These are phyloP conservation scores for Rugalucina vietnamica DNA, from an alignment of 2,888 invertebrate species.

Conservation along the genomic window DNA sequence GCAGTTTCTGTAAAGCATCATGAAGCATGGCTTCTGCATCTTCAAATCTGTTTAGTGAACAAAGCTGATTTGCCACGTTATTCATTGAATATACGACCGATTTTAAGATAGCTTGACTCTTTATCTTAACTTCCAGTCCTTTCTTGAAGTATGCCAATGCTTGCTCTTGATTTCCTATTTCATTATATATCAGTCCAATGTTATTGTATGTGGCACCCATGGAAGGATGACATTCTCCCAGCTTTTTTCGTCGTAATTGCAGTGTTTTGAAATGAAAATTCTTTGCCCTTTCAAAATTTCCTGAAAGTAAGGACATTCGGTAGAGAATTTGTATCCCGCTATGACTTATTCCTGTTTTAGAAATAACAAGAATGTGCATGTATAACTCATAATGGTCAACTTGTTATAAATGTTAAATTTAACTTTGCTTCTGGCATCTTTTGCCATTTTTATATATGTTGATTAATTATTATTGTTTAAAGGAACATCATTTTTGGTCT, in stretches of 20 bases:
- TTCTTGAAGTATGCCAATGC: slow-evolving; percentile 61
- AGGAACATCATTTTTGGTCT: too few relatives aligned
- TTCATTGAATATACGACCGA: slow-evolving; percentile 61
- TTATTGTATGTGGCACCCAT: slow-evolving; percentile 66
- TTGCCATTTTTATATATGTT: too few relatives aligned
- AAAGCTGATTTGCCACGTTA: slow-evolving; percentile 57
- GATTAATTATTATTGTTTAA: too few relatives aligned
- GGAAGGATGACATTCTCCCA: slow-evolving; percentile 43
- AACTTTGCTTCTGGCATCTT: too few relatives aligned
- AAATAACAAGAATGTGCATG: too few relatives aligned
- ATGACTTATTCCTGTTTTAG: too few relatives aligned
- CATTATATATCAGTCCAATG: slow-evolving; percentile 65
- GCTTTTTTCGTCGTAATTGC: slow-evolving; percentile 21
- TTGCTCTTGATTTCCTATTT: slow-evolving; percentile 56
- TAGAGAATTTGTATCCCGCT: too few relatives aligned
- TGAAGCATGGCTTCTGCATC: slow-evolving; percentile 47
- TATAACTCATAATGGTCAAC: too few relatives aligned
- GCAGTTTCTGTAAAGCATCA: slow-evolving; percentile 40
- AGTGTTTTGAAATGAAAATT: slow-evolving; percentile 57
- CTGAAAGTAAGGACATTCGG: too few relatives aligned
- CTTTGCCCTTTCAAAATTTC: slow-evolving; percentile 62
- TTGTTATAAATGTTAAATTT: too few relatives aligned
- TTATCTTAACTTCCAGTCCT: slow-evolving; percentile 59
- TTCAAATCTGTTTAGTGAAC: slow-evolving; percentile 17
- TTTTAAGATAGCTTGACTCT: slow-evolving; percentile 54